phyloP scores from a whole-genome alignment of 2,113 vertebrate genomes.

The Genyomyrus donnyi region DNA sequence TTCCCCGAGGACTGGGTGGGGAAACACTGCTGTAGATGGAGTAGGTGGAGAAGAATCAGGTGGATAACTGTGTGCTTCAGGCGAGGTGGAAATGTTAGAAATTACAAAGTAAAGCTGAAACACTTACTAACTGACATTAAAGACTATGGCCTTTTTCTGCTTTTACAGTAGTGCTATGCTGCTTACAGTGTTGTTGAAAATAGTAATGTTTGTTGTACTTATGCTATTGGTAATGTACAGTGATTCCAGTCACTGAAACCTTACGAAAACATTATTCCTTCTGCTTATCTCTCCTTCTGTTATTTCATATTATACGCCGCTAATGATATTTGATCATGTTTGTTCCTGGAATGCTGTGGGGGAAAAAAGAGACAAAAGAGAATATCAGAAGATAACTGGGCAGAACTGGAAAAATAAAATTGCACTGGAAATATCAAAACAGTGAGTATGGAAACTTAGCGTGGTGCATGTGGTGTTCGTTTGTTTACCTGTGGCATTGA shows the following conservation, averaged over 20 bases:
- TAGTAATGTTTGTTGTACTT: not conserved
- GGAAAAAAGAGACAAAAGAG: not conserved
- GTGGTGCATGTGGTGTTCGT: not conserved
- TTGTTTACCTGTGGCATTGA: not conserved
- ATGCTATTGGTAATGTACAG: not conserved
- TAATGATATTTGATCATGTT: not conserved
- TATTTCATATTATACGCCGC: not conserved
- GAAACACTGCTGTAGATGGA: not conserved
- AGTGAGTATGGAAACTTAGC: not conserved
- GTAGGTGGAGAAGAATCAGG: not conserved
- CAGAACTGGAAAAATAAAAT: not conserved
- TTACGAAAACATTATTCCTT: not conserved
- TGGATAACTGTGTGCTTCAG: not conserved
- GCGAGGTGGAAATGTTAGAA: not conserved
- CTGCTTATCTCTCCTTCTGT: not conserved
- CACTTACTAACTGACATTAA: not conserved
- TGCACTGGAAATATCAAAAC: not conserved
- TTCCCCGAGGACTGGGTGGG: too few species aligned
- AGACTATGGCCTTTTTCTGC: not conserved
- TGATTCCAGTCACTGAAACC: not conserved
- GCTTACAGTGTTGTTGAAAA: not conserved
- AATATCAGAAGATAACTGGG: not conserved
- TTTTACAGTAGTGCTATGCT: not conserved
- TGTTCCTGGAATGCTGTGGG: not conserved
- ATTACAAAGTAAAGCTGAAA: not conserved